Percentiles rank a stretch among this genome's conserved stretches.
phyloP scores from a whole-genome alignment of 2,113 vertebrate genomes.

The Theristicus caerulescens region DNA sequence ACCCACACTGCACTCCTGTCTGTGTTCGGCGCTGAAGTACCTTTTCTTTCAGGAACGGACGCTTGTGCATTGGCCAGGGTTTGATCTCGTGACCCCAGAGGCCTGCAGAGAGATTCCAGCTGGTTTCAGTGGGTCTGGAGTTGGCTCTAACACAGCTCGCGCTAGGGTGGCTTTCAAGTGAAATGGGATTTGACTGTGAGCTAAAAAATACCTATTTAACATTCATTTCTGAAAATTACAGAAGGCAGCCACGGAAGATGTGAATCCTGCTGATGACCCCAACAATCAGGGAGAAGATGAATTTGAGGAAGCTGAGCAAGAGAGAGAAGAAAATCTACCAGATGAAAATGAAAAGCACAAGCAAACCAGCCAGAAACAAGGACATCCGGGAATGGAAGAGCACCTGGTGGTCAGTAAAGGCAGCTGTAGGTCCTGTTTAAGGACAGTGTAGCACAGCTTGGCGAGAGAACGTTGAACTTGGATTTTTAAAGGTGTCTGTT shows the following conservation, averaged over 20 bases:
- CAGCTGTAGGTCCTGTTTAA: neutral
- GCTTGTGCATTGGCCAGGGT: neutral
- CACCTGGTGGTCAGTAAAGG: conserved; percentile 85
- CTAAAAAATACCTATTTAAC: neutral
- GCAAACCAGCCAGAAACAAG: conserved; percentile 52
- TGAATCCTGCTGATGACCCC: conserved; percentile 94
- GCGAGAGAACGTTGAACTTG: neutral
- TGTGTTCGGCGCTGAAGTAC: neutral
- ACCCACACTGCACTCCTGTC: neutral
- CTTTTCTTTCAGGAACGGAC: neutral
- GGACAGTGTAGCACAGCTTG: neutral
- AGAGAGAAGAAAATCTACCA: conserved; percentile 78
- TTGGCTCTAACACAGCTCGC: neutral
- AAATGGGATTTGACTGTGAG: neutral
- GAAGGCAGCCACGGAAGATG: conserved; percentile 80
- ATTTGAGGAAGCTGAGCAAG: conserved; percentile 94
- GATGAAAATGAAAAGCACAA: conserved; percentile 76
- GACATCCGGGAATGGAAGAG: conserved; percentile 80
- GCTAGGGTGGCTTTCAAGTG: neutral
- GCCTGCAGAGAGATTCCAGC: neutral
- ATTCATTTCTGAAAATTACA: conserved; percentile 42
- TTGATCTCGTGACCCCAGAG: neutral
- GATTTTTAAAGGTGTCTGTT: neutral
- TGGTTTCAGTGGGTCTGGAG: neutral
- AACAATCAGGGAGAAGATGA: conserved; percentile 99